A percentile compares a stretch with the other conserved stretches of the same genome.
Conservation (phyloP, 2,113 vertebrate genomes). For the Cebidichthys violaceus region DNA sequence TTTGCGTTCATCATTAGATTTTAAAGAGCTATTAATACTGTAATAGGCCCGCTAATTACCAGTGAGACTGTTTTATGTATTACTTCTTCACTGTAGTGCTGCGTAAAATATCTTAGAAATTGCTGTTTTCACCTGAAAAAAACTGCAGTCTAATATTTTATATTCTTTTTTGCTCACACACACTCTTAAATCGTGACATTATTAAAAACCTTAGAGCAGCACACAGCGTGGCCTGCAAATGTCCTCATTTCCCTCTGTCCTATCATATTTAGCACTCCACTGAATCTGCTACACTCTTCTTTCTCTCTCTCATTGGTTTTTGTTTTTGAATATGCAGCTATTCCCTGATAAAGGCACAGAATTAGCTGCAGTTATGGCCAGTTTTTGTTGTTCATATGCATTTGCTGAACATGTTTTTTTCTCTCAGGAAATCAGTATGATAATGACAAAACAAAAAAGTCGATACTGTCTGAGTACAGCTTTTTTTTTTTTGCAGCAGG, state of each 20-base stretch:
- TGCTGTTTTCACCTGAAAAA: slow-evolving; percentile 28
- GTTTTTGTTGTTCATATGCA: not conserved
- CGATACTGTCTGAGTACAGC: not conserved
- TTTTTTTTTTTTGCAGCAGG: too few relatives aligned
- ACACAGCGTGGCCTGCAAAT: not conserved
- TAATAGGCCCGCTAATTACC: not conserved
- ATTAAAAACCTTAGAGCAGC: slow-evolving; percentile 40
- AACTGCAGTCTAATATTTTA: slow-evolving; percentile 11
- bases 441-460: not conserved
- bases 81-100: not conserved
- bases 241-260: slow-evolving; percentile 38
- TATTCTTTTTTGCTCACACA: slow-evolving; percentile 44
- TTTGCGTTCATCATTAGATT: not conserved
- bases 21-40: not conserved
- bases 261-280: slow-evolving; percentile 26
- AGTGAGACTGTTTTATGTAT: not conserved
- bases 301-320: not conserved
- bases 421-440: not conserved
- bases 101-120: not conserved
- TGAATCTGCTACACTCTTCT: not conserved
- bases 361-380: not conserved
- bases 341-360: not conserved
- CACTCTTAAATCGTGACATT: slow-evolving; percentile 44
- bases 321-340: not conserved
- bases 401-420: not conserved